Percentiles rank a stretch among this genome's conserved stretches.
Conservation (phyloP, 2,113 vertebrate genomes). For the Prionailurus bengalensis region DNA sequence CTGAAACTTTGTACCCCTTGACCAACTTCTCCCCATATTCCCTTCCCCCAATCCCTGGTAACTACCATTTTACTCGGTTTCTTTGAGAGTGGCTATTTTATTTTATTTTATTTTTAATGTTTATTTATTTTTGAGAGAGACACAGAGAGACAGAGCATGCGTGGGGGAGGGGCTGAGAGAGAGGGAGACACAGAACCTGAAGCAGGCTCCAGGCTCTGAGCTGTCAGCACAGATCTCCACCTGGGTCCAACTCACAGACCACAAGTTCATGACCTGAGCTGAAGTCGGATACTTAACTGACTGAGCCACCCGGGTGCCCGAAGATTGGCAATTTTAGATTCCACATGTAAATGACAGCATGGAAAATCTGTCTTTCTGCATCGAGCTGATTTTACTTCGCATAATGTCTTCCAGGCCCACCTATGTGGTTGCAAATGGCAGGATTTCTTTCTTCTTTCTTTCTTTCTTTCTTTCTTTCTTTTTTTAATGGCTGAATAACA, state of each 20-base stretch:
- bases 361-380: neutral
- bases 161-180: too few relatives aligned
- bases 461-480: too few relatives aligned
- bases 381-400: neutral
- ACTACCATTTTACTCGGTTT: neutral
- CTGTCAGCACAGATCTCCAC: too few relatives aligned
- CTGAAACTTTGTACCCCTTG: neutral
- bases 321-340: neutral
- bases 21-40: neutral
- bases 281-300: too few relatives aligned
- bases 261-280: too few relatives aligned
- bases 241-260: too few relatives aligned
- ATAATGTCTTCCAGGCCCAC: neutral
- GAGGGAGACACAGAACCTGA: too few relatives aligned
- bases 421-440: neutral
- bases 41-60: neutral
- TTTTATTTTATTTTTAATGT: too few relatives aligned
- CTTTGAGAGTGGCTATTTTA: neutral
- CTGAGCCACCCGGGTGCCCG: too few relatives aligned
- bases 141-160: too few relatives aligned
- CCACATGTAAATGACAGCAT: neutral
- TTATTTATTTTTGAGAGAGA: too few relatives aligned
- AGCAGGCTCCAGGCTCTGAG: too few relatives aligned
- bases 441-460: neutral
- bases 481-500: neutral